These are phyloP conservation scores for Mionectes olivaceus DNA, from an alignment of 2,797 vertebrate genomes.

Conservation along the genomic window DNA sequence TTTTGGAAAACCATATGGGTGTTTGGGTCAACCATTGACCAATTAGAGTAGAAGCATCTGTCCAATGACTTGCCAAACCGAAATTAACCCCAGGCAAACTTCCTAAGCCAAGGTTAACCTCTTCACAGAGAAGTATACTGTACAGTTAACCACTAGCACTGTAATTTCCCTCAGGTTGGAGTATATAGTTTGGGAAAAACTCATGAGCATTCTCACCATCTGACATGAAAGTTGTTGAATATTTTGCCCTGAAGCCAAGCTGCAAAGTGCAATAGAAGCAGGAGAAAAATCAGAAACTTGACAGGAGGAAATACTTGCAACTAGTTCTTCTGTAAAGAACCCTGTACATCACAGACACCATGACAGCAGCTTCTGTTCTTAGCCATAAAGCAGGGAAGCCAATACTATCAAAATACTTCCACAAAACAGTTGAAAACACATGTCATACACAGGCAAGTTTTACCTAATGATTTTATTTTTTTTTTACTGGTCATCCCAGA, in stretches of 20 bases:
- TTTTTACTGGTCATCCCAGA: neutral
- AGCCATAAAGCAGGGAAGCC: neutral
- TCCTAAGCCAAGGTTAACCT: neutral
- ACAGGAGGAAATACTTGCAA: slow-evolving; percentile 4
- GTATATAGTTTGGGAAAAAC: neutral
- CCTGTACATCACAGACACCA: neutral
- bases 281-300: slow-evolving; percentile 18
- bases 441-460: neutral
- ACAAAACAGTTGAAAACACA: neutral
- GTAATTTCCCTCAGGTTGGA: neutral
- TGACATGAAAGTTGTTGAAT: slow-evolving; percentile 8
- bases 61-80: neutral
- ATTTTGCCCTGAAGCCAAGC: slow-evolving; percentile 46
- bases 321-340: neutral
- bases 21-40: neutral
- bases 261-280: neutral
- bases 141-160: neutral
- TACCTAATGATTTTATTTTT: neutral
- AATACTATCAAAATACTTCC: neutral
- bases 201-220: neutral
- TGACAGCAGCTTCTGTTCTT: neutral
- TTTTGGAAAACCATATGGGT: neutral
- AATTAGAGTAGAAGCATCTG: neutral
- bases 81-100: neutral
- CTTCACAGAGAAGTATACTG: neutral